phyloP scores from a whole-genome alignment of 1,140 invertebrate species.

The Laodelphax striatellus region DNA sequence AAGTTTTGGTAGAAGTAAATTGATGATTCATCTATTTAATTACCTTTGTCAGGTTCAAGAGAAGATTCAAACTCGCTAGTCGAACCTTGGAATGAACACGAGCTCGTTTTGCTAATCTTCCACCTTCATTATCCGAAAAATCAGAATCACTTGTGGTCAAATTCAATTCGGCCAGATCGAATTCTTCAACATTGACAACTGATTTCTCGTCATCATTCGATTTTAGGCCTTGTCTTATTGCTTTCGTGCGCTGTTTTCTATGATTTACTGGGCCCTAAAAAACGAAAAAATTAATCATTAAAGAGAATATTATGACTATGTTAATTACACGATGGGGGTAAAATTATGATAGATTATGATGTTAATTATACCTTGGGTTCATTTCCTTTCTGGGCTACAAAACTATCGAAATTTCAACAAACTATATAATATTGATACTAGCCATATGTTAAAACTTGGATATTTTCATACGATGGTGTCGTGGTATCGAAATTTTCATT shows the following conservation, averaged over 20 bases:
- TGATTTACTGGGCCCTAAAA: background rate
- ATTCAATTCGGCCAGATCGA: background rate
- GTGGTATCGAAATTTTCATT: too few relatives aligned
- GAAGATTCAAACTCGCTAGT: constrained; percentile 11
- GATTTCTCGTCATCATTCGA: background rate
- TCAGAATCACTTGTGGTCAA: constrained; percentile 12
- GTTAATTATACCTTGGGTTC: too few relatives aligned
- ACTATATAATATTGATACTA: too few relatives aligned
- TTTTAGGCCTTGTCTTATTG: background rate
- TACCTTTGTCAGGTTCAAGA: constrained; percentile 12
- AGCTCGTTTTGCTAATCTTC: background rate
- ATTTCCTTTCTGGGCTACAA: too few relatives aligned
- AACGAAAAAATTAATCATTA: background rate
- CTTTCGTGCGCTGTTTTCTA: background rate
- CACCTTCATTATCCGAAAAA: constrained; percentile 12
- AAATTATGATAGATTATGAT: too few relatives aligned
- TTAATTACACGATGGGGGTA: too few relatives aligned
- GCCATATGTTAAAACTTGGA: too few relatives aligned
- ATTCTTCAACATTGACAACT: background rate
- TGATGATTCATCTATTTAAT: background rate
- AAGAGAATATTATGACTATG: too few relatives aligned
- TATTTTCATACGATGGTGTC: too few relatives aligned
- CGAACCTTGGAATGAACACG: constrained; percentile 11
- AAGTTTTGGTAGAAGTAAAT: too few relatives aligned
- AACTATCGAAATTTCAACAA: too few relatives aligned